Evolutionary conservation across 2,888 invertebrate genomes (phyloP), one percentile per base, ranked within the genome.

Genomic region (Platynereis dumerilii): DNA sequence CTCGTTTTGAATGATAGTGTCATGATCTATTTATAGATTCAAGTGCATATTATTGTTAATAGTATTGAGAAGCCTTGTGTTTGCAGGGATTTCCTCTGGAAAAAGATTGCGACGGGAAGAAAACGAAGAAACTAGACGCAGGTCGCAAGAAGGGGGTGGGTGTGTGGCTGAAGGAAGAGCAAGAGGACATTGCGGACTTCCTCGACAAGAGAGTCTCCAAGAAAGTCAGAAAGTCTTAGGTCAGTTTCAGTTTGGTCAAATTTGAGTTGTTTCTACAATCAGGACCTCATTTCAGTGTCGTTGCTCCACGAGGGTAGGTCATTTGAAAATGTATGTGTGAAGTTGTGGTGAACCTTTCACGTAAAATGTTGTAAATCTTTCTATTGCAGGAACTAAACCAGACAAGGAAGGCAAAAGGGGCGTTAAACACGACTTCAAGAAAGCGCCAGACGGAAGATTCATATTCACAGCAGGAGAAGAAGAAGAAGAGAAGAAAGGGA

Each of bases 101-200:
- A 28, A 77, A 79, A 7, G 80, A 78, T n/a, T 71, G 63, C 82
- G 67, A 68, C 2, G 70, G 60, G 29, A 63, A 52, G 63, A 70
- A 65, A 55, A 59, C 28, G 17, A n/a, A n/a, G n/a, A 76, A 75
- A 64, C 60, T 64, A 61, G 65, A 72, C 60, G 45, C 28, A 44
- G 63, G 88, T 87, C 73, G 76, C 86, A 61, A 26, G 65, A 62
- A 58, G 70, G 66, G 27, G 12, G 62, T 85, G 67, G 88, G 88
- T 71, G 90, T 92, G 0, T 95, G 91, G 90, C 92, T 96, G 74
- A 90, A 91, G 77, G 96, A 96, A 80, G 89, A 92, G 44, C 20
- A 48, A 20, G 78, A 78, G 70, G 90, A 90, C 69, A 93, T 96
- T 76, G 89, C 95, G 42, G 96, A 96, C 83, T 88, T 96, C 78